Base-by-base conservation (phyloP, 2,888 invertebrate genomes). In the Trissonchulus sp. region DNA sequence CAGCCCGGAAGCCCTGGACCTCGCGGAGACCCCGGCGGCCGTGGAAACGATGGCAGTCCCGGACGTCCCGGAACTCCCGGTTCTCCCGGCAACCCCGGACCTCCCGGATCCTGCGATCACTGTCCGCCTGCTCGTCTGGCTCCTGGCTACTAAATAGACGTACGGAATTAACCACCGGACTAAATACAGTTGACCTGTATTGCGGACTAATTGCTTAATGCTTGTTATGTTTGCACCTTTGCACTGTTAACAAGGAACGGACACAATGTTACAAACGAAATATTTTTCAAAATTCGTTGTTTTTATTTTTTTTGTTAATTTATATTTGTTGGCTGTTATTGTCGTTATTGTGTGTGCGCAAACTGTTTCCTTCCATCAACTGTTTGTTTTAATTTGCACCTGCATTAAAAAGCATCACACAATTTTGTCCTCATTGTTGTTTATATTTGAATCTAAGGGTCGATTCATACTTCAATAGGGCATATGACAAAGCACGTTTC, bases 1-100 rank as follows among this genome's bases (percentile, higher is more conserved):
- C 48, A 73, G 34, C 79, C 80, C 68, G 81, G 80, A 74, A 74
- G 78, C 63, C 81, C 81, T 72, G 81, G 81, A 74, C 74, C 73
- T 36, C 78, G 80, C 60, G 80, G 80, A 15, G 48, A 48, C 23
- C 48, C 48, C 23, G 48, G 48, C 8, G 48, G 48, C 23, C 48
- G 48, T 8, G 48, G 48, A 15, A 48, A 48, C 23, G 48, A 48
- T 23, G 48, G 48, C 8, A 48, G 23, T 48, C 48, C 48, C 8
- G 48, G 48, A 15, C 48, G 23, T 15, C 48, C 48, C 48, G 48
- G 48, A 8, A 48, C 8, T 23, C 48, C 48, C 23, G 48, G 48
- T 48, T 8, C 8, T 48, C 48, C 48, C 48, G 48, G 48, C 23
- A 15, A 8, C 48, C 48, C 48, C 48, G 48, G 48, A 48, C 48